Base-by-base conservation (phyloP, 2,888 invertebrate genomes). In the Sicus ferrugineus region DNA sequence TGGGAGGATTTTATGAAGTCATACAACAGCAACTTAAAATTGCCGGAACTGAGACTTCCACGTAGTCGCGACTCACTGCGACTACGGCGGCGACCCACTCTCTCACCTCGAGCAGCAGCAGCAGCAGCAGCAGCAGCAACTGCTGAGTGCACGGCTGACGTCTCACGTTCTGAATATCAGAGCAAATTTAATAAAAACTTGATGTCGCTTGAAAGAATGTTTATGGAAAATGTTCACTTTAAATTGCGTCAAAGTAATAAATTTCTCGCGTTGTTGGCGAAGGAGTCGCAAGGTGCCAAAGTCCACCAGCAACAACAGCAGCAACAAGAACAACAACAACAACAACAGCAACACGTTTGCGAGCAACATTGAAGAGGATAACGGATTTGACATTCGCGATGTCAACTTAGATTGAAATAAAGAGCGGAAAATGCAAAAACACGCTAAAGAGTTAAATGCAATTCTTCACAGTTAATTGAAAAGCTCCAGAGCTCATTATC, bases 181-280 rank as follows among this genome's bases (percentile, higher is more conserved):
- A 21, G 75, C 78, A 77, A 81, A 81, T 80, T 81, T 80, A 81
- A 81, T 81, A 81, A 81, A 81, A 81, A 80, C 80, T 81, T 80
- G 79, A 81, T 80, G 81, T 81, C 79, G 79, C 79, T 81, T 79
- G 79, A 81, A 81, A 80, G 80, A 81, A 81, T 81, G 81, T 81
- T 80, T 80, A 81, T 81, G 80, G 80, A 81, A 81, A 81, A 81
- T 81, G 80, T 81, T 81, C 80, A 80, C 81, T 81, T 81, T 77
- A 81, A 81, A 77, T 81, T 81, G 80, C 77, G 80, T 46, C 80
- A 81, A 81, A 81, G 81, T 81, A 81, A 81, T 81, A 80, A 81
- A 81, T 81, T 67, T 67, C n/a, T 5, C 54, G 19, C 30, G 48
- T 48, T 48, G 59, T 46, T 67, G 4, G 42, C 11, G 4, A 42